Evolutionary conservation across 2,113 vertebrate genomes (phyloP).

Genomic region (Trichomycterus rosablanca): DNA sequence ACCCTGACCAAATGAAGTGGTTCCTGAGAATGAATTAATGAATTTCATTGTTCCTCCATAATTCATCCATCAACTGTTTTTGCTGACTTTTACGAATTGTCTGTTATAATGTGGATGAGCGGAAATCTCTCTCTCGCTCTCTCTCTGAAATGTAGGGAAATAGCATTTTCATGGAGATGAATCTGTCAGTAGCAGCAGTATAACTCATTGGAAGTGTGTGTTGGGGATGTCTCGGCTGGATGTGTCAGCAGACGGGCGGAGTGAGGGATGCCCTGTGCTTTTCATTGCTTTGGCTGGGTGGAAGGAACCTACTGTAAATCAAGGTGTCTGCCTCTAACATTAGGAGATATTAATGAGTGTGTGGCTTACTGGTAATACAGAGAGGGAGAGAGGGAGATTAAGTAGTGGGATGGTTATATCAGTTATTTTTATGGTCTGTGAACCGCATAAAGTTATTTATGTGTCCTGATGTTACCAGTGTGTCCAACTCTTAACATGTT

Average conservation of each 20-base stretch:
- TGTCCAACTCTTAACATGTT: not conserved
- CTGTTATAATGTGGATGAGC: no score
- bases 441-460: not conserved
- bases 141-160: not conserved
- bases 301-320: constrained; percentile 44
- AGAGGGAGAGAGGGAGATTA: constrained; percentile 36
- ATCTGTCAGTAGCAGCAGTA: constrained; percentile 41
- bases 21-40: no score
- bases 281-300: constrained; percentile 41
- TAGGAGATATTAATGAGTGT: constrained; percentile 47
- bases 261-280: constrained; percentile 43
- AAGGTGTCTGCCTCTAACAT: constrained; percentile 46
- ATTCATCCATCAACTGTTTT: no score
- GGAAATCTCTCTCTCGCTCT: constrained; percentile 3
- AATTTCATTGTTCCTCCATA: no score
- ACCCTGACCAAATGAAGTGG: no score
- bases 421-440: constrained; percentile 24
- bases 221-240: constrained; percentile 30
- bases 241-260: constrained; percentile 31
- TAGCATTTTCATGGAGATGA: constrained; percentile 41
- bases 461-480: not conserved
- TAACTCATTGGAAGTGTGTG: constrained; percentile 42
- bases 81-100: no score
- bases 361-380: constrained; percentile 46
- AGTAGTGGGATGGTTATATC: constrained; percentile 24